Evolutionary conservation across 2,113 vertebrate species (phyloP).

Genomic region (Platanista minor): DNA sequence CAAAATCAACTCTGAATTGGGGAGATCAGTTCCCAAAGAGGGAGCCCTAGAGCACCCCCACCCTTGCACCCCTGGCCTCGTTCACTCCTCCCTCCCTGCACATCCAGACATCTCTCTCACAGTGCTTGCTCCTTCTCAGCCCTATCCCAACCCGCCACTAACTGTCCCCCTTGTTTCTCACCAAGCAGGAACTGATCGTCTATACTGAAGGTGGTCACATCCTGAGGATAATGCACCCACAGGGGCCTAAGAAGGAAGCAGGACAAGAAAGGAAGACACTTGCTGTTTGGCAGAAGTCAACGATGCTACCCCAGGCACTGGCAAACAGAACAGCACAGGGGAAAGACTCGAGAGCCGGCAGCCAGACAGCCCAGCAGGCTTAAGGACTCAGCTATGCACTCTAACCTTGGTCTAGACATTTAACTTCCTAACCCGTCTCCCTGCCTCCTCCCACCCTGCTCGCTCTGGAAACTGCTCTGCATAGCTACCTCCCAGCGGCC

Average conservation of each 20-base stretch:
- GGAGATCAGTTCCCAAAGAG: not conserved
- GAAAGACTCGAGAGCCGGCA: not conserved
- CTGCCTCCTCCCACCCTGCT: not conserved
- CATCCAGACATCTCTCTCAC: not conserved
- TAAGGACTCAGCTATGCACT: not conserved
- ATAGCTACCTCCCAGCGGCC: not conserved
- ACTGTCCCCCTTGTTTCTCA: conserved; percentile 72
- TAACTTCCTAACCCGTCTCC: not conserved
- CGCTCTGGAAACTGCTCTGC: not conserved
- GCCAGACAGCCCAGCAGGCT: accelerated
- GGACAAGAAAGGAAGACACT: not conserved
- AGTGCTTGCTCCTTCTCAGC: not conserved
- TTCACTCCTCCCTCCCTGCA: not conserved
- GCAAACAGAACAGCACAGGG: not conserved
- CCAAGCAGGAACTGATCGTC: conserved; percentile 92
- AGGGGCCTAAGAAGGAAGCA: conserved; percentile 80
- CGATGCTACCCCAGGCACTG: not conserved
- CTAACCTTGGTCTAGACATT: no score
- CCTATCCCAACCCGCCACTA: not conserved
- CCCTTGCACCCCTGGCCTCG: not conserved
- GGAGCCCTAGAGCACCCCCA: not conserved
- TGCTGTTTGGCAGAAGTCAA: not conserved
- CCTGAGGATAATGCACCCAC: conserved; percentile 91
- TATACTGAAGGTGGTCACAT: conserved; percentile 84
- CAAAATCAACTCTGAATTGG: not conserved